Base-by-base conservation (phyloP, 2,888 invertebrate genomes). In the Xestia sexstrigata region DNA sequence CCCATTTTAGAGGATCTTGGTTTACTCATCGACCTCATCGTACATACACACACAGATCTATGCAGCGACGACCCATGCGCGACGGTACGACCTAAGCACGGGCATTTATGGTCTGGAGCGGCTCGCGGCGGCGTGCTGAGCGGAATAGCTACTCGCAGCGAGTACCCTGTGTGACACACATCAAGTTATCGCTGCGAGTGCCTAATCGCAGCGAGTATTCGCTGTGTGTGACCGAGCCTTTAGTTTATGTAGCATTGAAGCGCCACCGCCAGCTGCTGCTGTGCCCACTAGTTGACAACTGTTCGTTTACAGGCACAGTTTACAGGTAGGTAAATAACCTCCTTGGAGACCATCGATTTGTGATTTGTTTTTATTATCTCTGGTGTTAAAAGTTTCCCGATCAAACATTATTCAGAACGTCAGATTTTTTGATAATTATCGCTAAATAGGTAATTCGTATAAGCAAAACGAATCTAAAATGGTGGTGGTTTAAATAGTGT, bases 241-340 rank as follows among this genome's bases (percentile, higher is more conserved):
- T 60, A 88, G 88, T 89, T 85, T 88, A 85, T 77, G 83, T 80
- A 87, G 86, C 89, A 89, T 88, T 91, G 84, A 74, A 81, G 86
- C 89, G 87, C 52, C 52, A 23, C 23, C 23, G 23, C 85, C 88
- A 89, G 82, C 87, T 86, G 82, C 87, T 86, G 82, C 87, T 87
- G 86, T 84, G 84, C 84, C 87, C 82, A 88, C 78, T 58, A 87
- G 88, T 86, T 86, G 75, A 72, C 73, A 76, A 70, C 39, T 71
- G 65, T 62, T 76, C 78, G 30, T 79, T 81, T 70, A 74, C 35
- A 69, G 72, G 52, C 82, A 82, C 15, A 60, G 30, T 79, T 81
- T 70, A 74, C 35, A 69, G 72, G 52, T 70, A 69, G 72, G 52
- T 70, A 74, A 5, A 17, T 45, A 73, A 68, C 66, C 83, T 79